Base-by-base conservation (phyloP, 1,140 invertebrate genomes). In the Theocolax elegans region DNA sequence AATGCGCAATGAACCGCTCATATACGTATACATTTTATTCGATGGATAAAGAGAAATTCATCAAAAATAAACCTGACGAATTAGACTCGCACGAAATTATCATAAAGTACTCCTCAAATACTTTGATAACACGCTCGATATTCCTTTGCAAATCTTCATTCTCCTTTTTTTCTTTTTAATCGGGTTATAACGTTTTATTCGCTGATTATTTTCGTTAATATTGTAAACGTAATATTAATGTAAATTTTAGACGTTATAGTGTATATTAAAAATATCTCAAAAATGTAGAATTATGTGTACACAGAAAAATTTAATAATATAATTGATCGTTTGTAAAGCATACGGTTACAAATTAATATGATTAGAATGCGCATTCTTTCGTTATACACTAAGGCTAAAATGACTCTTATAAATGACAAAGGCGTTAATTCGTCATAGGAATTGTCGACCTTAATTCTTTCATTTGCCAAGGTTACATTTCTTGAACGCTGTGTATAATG, bases 61-160 rank as follows among this genome's bases (percentile, higher is more conserved):
- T 23, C 38, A 51, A 4, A 35, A 35, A 35, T 6, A 35, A 10
- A 35, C 38, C 29, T 19, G 44, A 13, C 44, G 71, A 76, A 75
- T 78, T 76, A 73, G 63, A 67, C 35, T 67, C 63, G 9, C 63
- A 27, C 19, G 58, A 48, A 76, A 77, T 78, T 76, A 76, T 77
- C 76, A 71, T 75, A 77, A 78, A 76, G 72, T 77, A 73, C 72
- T 60, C 40, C 65, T 63, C 60, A 27, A 38, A 67, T 44, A 66
- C 42, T 66, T 49, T 17, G 25, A 23, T 38, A 48, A 66, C 23
- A 46, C 15, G 40, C 23, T 1, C 3, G 10, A n/a, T n/a, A n/a
- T n/a, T n/a, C n/a, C n/a, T n/a, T n/a, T n/a, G n/a, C n/a, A n/a
- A n/a, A n/a, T n/a, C n/a, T n/a, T n/a, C n/a, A n/a, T n/a, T n/a